Conservation (phyloP, 2,113 vertebrate species). For the Crotalus helleri region DNA sequence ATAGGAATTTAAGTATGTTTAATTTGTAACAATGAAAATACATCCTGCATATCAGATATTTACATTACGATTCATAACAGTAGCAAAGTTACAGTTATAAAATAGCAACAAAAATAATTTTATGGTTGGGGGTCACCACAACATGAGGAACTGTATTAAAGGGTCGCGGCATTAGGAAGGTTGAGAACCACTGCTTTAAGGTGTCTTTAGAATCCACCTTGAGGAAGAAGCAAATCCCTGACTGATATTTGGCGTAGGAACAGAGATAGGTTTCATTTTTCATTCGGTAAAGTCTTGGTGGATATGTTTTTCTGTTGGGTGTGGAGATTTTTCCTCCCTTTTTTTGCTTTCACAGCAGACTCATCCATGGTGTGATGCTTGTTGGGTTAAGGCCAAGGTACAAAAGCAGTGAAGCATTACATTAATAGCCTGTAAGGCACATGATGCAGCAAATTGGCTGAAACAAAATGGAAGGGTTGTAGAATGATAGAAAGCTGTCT, state of each 20-base stretch:
- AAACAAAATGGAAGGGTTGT: not conserved
- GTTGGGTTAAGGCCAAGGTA: not conserved
- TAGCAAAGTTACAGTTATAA: too few species aligned
- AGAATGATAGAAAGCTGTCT: not conserved
- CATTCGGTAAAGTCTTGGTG: not conserved
- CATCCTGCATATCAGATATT: too few species aligned
- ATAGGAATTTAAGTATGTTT: too few species aligned
- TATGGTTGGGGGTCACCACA: too few species aligned
- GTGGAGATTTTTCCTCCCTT: not conserved
- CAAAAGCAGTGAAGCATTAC: not conserved
- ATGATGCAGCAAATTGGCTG: not conserved
- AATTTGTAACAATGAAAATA: too few species aligned
- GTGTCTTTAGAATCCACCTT: not conserved
- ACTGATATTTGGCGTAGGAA: not conserved
- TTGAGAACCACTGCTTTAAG: not conserved
- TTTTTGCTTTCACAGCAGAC: not conserved
- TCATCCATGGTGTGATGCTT: not conserved
- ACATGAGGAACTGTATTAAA: too few species aligned
- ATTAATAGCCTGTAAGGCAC: not conserved
- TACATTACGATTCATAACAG: too few species aligned
- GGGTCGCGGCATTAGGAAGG: too few species aligned
- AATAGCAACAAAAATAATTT: too few species aligned
- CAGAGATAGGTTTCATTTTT: not conserved
- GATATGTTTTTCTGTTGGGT: not conserved
- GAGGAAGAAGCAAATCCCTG: not conserved